A percentile compares a stretch with the other conserved stretches of the same genome.
Conservation (phyloP, 2,113 vertebrate genomes). For the Sturnira hondurensis region DNA sequence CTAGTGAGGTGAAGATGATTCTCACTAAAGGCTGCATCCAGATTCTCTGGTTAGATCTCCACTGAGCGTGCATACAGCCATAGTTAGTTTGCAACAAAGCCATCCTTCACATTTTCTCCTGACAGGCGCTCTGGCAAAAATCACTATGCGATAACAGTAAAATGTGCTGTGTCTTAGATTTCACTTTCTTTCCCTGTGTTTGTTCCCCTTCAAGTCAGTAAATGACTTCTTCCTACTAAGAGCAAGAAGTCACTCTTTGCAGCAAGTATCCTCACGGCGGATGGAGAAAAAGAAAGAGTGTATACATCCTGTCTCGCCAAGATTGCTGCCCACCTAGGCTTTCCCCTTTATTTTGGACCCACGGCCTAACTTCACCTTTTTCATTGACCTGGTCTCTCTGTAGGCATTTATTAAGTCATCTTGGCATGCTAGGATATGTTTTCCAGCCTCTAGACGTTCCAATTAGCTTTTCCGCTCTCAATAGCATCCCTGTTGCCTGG, state of each 20-base stretch:
- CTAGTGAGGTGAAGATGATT: neutral
- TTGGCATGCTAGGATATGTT: neutral
- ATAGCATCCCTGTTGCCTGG: neutral
- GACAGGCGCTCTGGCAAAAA: neutral
- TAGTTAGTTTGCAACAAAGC: neutral
- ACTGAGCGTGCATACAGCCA: neutral
- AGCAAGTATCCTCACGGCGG: neutral
- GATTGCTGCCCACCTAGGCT: neutral
- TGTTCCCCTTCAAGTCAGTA: neutral
- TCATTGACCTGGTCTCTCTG: neutral
- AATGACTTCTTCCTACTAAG: neutral
- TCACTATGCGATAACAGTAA: neutral
- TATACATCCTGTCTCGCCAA: neutral
- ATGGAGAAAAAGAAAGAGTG: neutral
- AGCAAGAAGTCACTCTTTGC: neutral
- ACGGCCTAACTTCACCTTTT: neutral
- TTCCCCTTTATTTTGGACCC: neutral
- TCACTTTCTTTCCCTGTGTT: neutral
- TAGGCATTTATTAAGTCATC: neutral
- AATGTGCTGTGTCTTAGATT: neutral
- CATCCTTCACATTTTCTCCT: neutral
- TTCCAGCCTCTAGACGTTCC: neutral
- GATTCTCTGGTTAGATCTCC: neutral
- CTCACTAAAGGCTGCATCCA: neutral
- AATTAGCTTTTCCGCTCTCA: neutral